These are phyloP conservation scores for Limonius californicus DNA, from an alignment of 1,140 invertebrate species.

Conservation along the genomic window DNA sequence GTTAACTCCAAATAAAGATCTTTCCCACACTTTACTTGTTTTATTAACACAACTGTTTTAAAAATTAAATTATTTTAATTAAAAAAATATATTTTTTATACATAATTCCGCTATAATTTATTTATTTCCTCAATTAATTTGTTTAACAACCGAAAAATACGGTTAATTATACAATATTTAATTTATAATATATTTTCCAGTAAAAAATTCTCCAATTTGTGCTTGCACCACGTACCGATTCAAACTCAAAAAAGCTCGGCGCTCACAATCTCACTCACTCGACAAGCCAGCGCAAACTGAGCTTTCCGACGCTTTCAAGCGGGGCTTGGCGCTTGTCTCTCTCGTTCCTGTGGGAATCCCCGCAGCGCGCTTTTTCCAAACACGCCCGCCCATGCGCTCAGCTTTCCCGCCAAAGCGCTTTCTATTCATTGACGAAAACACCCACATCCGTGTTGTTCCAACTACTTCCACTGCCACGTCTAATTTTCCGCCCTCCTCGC, in stretches of 20 bases:
- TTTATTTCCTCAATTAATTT: too few species aligned
- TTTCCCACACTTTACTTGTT: too few species aligned
- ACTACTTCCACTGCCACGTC: neutral
- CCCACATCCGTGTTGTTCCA: conserved; percentile 9
- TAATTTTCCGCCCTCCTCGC: neutral
- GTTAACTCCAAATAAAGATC: too few species aligned
- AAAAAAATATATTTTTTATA: too few species aligned
- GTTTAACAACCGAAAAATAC: too few species aligned
- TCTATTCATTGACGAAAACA: conserved; percentile 13
- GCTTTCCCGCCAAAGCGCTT: conserved; percentile 4
- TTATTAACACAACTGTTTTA: too few species aligned
- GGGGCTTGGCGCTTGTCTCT: neutral
- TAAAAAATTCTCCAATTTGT: too few species aligned
- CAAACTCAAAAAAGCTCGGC: neutral
- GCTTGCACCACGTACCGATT: neutral
- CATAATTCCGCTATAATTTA: too few species aligned
- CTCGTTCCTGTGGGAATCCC: neutral
- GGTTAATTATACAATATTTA: too few species aligned
- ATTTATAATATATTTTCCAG: too few species aligned
- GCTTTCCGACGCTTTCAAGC: neutral
- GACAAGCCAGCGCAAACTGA: conserved; percentile 1
- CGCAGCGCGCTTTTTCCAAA: neutral
- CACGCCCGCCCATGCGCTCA: neutral
- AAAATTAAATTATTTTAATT: too few species aligned
- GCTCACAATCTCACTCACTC: neutral